These are phyloP conservation scores for honey bee (Apis mellifera) DNA, from an alignment of 1,140 invertebrate species.

Conservation along the genomic window Amel_HAv3.1 CM009936.2:12882501-12883000, in stretches of 20 bases:
- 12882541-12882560: neutral
- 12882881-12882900: neutral
- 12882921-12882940: neutral
- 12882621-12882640: neutral
- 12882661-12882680: conserved; percentile 13
- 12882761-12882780: neutral
- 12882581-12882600: neutral
- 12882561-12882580: neutral
- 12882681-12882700: neutral
- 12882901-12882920: neutral
- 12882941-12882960: conserved; percentile 50
- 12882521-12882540: neutral
- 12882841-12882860: neutral
- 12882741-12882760: neutral
- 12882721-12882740: neutral
- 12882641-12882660: neutral
- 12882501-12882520: neutral
- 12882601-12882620: conserved; percentile 9
- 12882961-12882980: conserved; percentile 43
- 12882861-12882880: too few species aligned
- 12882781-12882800: too few species aligned
- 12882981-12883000: conserved; percentile 35
- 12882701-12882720: conserved; percentile 9
- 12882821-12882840: neutral
- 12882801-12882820: neutral